Evolutionary conservation across 2,113 vertebrate species (phyloP), one percentile per base, ranked within the genome.

Genomic region (Edolisoma coerulescens): DNA sequence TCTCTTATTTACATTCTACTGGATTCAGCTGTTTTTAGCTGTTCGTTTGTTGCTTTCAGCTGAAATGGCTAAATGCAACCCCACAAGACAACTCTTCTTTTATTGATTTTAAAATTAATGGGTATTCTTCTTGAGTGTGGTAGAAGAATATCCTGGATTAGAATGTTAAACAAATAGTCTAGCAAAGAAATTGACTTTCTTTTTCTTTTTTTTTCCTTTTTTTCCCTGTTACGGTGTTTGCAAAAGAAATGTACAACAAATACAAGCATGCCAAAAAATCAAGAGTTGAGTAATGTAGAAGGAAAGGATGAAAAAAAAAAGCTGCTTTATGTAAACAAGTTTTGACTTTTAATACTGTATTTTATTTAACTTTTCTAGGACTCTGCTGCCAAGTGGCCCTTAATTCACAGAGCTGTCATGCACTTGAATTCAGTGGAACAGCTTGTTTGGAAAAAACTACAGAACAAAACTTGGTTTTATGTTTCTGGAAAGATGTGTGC

Each of bases 1-100:
- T 86, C 44, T 82, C 42, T 76, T 83, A 85, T 96, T 96, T 95
- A 96, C 87, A 73, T 91, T 87, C 74, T 94, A 65, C 84, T 71
- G 17, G 27, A 68, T 95, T 89, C 84, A 92, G 84, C 79, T 94
- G 68, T 70, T 96, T 71, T 89, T 76, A 87, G 76, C 47, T 61
- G 79, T 65, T 63, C 33, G 0, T 93, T 96, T 79, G 39, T 53
- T 96, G 73, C 73, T 95, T 97, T 97, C 65, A 79, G 70, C 65
- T 93, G 80, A 85, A 91, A 87, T 21, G 41, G 53, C 56, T 84
- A 75, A 83, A 88, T 56, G 37, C 35, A 92, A 65, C 14, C 35
- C 26, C 41, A n/a, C 23, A 87, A 65, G 57, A 65, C 23, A 71
- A 24, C 33, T 57, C 16, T 32, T 54, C 30, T 64, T 75, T 63